A percentile compares a stretch with the other conserved stretches of the same genome.
phyloP scores from a whole-genome alignment of 2,888 invertebrate genomes.

The Apodemia duryi region DNA sequence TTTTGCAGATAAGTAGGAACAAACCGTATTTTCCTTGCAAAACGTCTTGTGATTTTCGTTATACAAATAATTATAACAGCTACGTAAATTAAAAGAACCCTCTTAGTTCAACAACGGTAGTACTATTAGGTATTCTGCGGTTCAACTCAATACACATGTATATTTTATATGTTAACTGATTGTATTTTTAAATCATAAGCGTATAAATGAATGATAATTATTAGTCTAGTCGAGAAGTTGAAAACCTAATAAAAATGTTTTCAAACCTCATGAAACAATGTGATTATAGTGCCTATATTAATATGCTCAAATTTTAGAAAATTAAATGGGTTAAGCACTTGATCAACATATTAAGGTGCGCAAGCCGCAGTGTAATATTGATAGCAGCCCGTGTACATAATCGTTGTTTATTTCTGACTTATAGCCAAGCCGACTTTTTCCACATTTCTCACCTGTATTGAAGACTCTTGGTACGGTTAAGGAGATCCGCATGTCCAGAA shows the following conservation, averaged over 20 bases:
- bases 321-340: background rate
- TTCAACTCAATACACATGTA: background rate
- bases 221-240: background rate
- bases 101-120: too few relatives aligned
- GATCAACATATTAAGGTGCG: background rate
- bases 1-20: conserved; percentile 28
- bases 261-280: background rate
- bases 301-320: background rate
- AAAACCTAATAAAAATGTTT: too few relatives aligned
- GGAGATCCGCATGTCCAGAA: conserved; percentile 91
- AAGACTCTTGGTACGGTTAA: conserved; percentile 91
- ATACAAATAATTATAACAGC: background rate
- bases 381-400: background rate
- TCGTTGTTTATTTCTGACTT: background rate
- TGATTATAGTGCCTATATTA: background rate
- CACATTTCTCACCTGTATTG: conserved; percentile 85
- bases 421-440: conserved; percentile 17
- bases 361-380: background rate
- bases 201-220: background rate
- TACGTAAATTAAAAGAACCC: background rate
- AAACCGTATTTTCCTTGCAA: conserved; percentile 22
- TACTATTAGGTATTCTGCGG: too few relatives aligned
- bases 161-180: background rate
- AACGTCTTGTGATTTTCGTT: background rate
- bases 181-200: too few relatives aligned